phyloP scores from a whole-genome alignment of 2,888 invertebrate genomes.

The Catocala sponsa region DNA sequence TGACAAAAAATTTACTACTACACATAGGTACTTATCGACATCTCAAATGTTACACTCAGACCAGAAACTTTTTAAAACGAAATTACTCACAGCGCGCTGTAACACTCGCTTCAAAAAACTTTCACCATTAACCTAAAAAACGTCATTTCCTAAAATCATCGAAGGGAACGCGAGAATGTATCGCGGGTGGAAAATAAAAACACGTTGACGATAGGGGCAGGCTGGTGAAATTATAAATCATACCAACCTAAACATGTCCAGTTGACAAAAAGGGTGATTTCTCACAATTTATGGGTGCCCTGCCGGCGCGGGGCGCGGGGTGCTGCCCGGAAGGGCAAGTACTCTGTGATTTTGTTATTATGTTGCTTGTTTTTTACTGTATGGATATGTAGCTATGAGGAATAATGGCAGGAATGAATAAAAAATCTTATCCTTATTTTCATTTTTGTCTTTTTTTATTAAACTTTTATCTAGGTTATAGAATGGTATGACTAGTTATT shows the following conservation, averaged over 20 bases:
- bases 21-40: too few relatives aligned
- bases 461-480: too few relatives aligned
- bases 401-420: too few relatives aligned
- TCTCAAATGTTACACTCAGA: too few relatives aligned
- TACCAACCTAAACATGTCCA: slow-evolving; percentile 80
- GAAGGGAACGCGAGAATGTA: slow-evolving; percentile 51
- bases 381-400: not conserved
- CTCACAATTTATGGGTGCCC: slow-evolving; percentile 71
- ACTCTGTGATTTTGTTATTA: slow-evolving; percentile 29
- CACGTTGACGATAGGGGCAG: slow-evolving; percentile 55
- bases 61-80: too few relatives aligned
- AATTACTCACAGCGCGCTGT: too few relatives aligned
- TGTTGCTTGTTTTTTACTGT: slow-evolving; percentile 13
- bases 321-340: slow-evolving; percentile 25
- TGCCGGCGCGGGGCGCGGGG: slow-evolving; percentile 16
- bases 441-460: too few relatives aligned
- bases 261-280: slow-evolving; percentile 85
- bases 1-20: too few relatives aligned
- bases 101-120: too few relatives aligned
- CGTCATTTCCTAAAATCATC: slow-evolving; percentile 52
- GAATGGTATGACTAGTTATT: too few relatives aligned
- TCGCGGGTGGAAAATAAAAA: slow-evolving; percentile 55
- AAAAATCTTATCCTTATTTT: too few relatives aligned
- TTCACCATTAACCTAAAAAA: slow-evolving; percentile 14
- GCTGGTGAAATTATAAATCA: slow-evolving; percentile 80